These are phyloP conservation scores for Penelope pileata DNA, from an alignment of 2,113 vertebrate genomes.

Conservation along the genomic window DNA sequence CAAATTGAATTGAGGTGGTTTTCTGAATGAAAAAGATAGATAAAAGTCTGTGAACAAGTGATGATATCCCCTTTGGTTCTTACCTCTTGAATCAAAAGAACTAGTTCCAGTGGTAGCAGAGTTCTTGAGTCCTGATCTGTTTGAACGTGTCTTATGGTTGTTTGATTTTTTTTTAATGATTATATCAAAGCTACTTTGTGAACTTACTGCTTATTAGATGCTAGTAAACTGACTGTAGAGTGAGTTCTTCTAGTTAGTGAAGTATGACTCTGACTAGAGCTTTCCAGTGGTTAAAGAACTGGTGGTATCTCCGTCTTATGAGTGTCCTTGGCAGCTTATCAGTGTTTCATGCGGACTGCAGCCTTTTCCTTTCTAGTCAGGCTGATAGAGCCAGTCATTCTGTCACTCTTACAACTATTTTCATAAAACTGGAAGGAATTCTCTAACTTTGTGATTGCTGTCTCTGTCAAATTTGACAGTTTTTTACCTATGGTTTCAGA, in stretches of 20 bases:
- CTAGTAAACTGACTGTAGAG: background rate
- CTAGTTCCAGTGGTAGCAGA: background rate
- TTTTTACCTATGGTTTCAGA: background rate
- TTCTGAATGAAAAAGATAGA: background rate
- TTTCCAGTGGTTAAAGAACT: background rate
- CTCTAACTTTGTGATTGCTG: background rate
- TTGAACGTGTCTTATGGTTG: background rate
- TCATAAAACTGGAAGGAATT: background rate
- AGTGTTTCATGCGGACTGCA: background rate
- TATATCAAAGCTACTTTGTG: background rate
- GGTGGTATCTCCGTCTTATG: background rate
- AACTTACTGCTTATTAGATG: background rate
- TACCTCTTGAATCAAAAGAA: background rate
- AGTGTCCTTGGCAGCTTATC: background rate
- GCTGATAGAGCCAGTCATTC: background rate
- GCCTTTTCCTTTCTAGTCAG: background rate
- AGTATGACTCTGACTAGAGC: background rate
- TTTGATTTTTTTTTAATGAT: background rate
- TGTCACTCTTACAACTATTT: background rate
- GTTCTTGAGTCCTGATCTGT: background rate
- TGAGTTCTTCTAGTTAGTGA: background rate
- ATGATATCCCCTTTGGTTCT: background rate
- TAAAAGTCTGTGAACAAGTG: background rate
- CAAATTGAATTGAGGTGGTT: background rate
- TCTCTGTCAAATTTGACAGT: background rate